Evolutionary conservation across 2,797 vertebrate genomes (phyloP).

Genomic region (Tolypeutes matacus): DNA sequence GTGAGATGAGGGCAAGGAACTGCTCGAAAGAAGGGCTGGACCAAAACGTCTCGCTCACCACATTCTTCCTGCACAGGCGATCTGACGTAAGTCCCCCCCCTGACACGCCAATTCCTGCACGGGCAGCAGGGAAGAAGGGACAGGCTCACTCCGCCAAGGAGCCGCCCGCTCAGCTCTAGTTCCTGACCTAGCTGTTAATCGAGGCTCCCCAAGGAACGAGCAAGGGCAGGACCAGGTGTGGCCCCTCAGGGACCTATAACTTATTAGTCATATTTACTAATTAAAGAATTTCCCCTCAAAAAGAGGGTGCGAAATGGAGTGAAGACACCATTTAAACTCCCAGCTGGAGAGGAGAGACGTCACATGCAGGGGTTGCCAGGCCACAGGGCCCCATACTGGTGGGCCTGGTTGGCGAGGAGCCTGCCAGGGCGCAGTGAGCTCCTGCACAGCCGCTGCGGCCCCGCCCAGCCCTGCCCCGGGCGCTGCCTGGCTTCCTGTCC

Average conservation of each 20-base stretch:
- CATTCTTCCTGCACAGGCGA: background rate
- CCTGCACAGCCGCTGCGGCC: background rate
- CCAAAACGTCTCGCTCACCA: background rate
- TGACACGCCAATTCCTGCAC: background rate
- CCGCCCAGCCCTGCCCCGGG: background rate
- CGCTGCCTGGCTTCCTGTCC: background rate
- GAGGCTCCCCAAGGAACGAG: background rate
- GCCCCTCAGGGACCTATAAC: background rate
- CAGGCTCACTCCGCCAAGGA: background rate
- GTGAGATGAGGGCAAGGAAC: background rate
- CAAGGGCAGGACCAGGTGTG: background rate
- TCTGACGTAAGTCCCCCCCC: background rate
- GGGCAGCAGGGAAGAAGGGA: background rate
- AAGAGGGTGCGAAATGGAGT: background rate
- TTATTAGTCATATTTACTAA: background rate
- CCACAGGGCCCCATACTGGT: background rate
- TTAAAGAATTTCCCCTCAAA: background rate
- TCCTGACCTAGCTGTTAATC: background rate
- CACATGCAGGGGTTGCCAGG: background rate
- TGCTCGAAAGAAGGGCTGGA: background rate
- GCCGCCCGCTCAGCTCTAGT: background rate
- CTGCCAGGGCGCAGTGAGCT: background rate
- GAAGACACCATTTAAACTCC: background rate
- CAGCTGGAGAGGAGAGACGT: conserved; percentile 7
- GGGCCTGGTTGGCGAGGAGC: background rate